phyloP scores from a whole-genome alignment of 2,797 vertebrate species.

The Melanogrammus aeglefinus region DNA sequence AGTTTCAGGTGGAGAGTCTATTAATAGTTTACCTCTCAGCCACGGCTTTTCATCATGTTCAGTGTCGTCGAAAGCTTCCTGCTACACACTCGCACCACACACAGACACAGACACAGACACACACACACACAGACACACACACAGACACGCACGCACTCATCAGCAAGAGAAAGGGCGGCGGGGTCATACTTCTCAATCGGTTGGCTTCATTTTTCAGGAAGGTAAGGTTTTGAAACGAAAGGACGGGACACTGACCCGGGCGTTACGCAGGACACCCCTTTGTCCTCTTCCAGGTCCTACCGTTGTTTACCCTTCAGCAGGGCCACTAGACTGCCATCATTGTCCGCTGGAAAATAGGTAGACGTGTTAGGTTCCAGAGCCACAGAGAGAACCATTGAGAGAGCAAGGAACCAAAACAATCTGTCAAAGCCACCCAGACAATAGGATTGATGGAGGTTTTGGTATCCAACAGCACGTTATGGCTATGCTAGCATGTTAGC shows the following conservation, averaged over 20 bases:
- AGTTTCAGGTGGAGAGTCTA: conserved; percentile 83
- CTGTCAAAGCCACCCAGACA: conserved; percentile 53
- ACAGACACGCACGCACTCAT: neutral
- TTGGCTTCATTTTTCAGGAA: conserved; percentile 76
- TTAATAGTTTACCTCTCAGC: conserved; percentile 82
- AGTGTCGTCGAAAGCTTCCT: conserved; percentile 72
- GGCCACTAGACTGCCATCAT: conserved; percentile 55
- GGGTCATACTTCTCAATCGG: conserved; percentile 77
- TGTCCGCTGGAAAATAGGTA: neutral
- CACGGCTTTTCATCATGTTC: conserved; percentile 79
- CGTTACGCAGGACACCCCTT: conserved; percentile 71
- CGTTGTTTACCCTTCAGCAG: conserved; percentile 52
- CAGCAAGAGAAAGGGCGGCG: conserved; percentile 51
- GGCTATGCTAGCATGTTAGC: conserved; percentile 46
- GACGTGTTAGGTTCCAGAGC: neutral
- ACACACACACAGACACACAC: neutral
- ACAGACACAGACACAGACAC: neutral
- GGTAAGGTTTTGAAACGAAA: conserved; percentile 77
- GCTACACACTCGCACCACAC: conserved; percentile 56
- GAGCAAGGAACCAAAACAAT: conserved; percentile 42
- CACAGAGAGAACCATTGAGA: neutral
- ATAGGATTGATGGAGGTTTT: conserved; percentile 36
- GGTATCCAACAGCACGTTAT: conserved; percentile 46
- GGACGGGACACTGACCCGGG: conserved; percentile 69
- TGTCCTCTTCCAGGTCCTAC: conserved; percentile 63